Conservation (phyloP, 2,888 invertebrate species). For the Acheta domesticus region DNA sequence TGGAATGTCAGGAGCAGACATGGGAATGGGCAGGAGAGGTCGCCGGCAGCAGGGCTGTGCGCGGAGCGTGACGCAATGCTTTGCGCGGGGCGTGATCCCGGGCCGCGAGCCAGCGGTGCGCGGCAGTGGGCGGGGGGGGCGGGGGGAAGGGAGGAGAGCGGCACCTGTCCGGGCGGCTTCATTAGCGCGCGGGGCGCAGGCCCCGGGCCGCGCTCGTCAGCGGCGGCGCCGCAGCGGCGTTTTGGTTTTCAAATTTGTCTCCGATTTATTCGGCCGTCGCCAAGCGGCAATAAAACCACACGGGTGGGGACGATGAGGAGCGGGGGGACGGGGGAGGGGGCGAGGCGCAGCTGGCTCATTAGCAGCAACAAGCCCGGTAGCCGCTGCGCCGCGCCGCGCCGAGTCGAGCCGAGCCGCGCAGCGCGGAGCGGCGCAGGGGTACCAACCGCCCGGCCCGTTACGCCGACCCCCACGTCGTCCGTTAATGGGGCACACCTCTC, state of each 20-base stretch:
- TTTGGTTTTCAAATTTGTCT: conserved; percentile 1
- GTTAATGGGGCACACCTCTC: conserved; percentile 3
- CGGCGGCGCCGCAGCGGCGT: not conserved
- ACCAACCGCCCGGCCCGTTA: conserved; percentile 4
- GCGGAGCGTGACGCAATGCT: too few relatives aligned
- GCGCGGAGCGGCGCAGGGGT: not conserved
- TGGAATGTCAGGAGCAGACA: too few relatives aligned
- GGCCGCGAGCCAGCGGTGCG: too few relatives aligned
- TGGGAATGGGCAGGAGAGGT: too few relatives aligned
- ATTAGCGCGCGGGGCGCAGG: not conserved
- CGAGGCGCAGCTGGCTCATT: conserved; percentile 1
- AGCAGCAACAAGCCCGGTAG: conserved; percentile 18
- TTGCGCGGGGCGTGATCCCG: too few relatives aligned
- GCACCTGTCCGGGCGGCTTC: conserved; percentile 3
- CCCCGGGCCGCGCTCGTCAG: not conserved
- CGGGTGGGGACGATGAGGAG: not conserved
- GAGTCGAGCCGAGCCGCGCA: not conserved
- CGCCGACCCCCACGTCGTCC: not conserved
- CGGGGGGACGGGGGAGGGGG: not conserved
- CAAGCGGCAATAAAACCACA: not conserved
- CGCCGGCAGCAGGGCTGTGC: too few relatives aligned
- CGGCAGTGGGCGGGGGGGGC: too few relatives aligned
- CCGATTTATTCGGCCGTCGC: conserved; percentile 11
- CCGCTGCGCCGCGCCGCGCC: not conserved
- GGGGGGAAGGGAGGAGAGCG: too few relatives aligned